Percentiles rank a stretch among this genome's conserved stretches.
These are phyloP conservation scores for Bombus waltoni DNA, from an alignment of 1,140 invertebrate genomes.

Conservation along the genomic window DNA sequence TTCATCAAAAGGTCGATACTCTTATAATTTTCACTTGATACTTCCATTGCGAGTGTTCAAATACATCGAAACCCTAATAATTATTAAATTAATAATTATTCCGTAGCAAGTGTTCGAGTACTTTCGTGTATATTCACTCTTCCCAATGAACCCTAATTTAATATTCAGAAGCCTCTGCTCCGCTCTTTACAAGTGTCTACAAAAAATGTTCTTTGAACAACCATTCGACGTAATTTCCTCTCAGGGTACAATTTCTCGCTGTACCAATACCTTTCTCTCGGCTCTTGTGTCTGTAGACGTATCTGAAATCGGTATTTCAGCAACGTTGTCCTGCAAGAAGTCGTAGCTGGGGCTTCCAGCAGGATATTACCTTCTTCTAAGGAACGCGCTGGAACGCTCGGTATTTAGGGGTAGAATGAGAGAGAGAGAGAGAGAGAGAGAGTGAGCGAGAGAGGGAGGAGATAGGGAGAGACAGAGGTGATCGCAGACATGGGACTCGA, in stretches of 20 bases:
- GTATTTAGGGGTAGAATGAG: conserved; percentile 52
- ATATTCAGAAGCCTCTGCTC: too few species aligned
- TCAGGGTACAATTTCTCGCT: background rate
- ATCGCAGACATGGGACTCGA: conserved; percentile 32
- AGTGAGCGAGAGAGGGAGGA: background rate
- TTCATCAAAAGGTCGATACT: too few species aligned
- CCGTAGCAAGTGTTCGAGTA: too few species aligned
- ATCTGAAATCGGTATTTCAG: conserved; percentile 26
- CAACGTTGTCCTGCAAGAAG: conserved; percentile 15
- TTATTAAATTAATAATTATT: too few species aligned
- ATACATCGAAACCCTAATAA: too few species aligned
- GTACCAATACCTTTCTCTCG: too few species aligned
- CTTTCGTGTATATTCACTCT: too few species aligned
- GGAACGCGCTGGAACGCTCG: conserved; percentile 45
- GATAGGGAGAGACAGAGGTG: background rate
- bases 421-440: background rate
- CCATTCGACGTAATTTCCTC: background rate
- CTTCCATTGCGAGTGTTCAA: too few species aligned
- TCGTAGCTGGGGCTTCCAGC: background rate
- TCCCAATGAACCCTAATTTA: too few species aligned
- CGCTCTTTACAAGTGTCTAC: background rate
- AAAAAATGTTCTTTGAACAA: background rate
- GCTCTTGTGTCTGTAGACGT: too few species aligned
- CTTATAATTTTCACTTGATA: too few species aligned
- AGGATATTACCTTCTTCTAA: conserved; percentile 60